A percentile compares a stretch with the other conserved stretches of the same genome.
phyloP scores from a whole-genome alignment of 2,113 vertebrate genomes.

The Ictalurus furcatus region DNA sequence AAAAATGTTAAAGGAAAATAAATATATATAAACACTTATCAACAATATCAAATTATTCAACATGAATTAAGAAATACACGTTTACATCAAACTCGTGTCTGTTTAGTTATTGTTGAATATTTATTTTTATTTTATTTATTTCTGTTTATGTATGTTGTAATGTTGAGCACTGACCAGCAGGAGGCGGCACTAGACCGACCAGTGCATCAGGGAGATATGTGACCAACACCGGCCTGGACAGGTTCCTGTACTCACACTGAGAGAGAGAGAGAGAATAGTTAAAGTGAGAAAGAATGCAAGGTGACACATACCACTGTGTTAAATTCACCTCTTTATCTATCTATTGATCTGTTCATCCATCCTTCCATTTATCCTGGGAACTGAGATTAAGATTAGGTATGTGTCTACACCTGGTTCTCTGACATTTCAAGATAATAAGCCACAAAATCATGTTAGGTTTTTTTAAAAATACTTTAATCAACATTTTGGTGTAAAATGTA shows the following conservation, averaged over 20 bases:
- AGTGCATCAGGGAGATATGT: slow-evolving; percentile 60
- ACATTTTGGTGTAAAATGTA: neutral
- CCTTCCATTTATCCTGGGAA: no score
- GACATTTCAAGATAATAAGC: neutral
- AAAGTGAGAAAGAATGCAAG: no score
- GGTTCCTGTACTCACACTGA: slow-evolving; percentile 74
- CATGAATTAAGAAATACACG: neutral
- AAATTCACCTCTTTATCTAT: no score
- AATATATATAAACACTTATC: neutral
- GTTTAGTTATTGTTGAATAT: neutral
- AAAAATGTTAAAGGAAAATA: neutral
- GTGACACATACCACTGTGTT: no score
- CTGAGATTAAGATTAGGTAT: no score
- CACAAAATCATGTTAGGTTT: neutral
- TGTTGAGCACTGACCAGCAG: slow-evolving; percentile 52
- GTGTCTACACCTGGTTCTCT: neutral
- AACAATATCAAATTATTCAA: neutral
- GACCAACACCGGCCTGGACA: slow-evolving; percentile 77
- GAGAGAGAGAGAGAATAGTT: neutral
- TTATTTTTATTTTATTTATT: no score
- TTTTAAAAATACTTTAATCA: neutral
- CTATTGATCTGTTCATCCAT: no score
- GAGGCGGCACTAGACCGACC: slow-evolving; percentile 48
- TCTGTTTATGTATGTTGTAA: neutral
- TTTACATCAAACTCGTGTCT: neutral